phyloP scores from a whole-genome alignment of 2,888 invertebrate species.

The Ceramica pisi region DNA sequence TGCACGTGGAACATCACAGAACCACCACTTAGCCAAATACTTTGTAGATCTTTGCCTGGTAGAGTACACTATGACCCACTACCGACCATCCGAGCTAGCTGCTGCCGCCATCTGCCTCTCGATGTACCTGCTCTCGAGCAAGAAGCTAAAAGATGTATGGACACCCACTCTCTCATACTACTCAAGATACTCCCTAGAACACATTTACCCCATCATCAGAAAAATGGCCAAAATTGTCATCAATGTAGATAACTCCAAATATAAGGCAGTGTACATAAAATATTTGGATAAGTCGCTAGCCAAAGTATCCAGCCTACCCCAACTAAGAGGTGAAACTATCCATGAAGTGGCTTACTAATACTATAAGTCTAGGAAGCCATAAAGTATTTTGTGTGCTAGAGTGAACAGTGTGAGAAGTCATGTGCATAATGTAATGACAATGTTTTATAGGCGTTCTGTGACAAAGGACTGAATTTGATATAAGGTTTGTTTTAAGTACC shows the following conservation, averaged over 20 bases:
- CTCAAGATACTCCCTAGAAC: slow-evolving; percentile 93
- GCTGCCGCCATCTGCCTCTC: slow-evolving; percentile 95
- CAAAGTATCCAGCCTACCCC: slow-evolving; percentile 92
- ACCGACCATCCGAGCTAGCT: slow-evolving; percentile 96
- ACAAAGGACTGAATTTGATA: slow-evolving; percentile 77
- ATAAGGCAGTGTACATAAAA: slow-evolving; percentile 93
- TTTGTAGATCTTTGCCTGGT: slow-evolving; percentile 96
- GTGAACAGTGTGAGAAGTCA: slow-evolving; percentile 49
- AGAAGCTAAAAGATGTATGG: slow-evolving; percentile 91
- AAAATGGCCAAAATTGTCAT: slow-evolving; percentile 93
- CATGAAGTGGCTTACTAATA: slow-evolving; percentile 79
- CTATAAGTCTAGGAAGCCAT: slow-evolving; percentile 60
- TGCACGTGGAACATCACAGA: slow-evolving; percentile 90
- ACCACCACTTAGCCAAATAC: slow-evolving; percentile 97
- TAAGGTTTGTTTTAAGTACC: slow-evolving; percentile 81
- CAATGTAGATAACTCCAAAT: slow-evolving; percentile 93
- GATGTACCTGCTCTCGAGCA: slow-evolving; percentile 89
- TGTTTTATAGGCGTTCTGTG: slow-evolving; percentile 60
- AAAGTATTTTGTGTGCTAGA: slow-evolving; percentile 48
- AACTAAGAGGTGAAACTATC: slow-evolving; percentile 89
- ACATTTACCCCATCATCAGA: slow-evolving; percentile 93
- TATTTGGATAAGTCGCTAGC: slow-evolving; percentile 91
- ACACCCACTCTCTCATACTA: slow-evolving; percentile 94
- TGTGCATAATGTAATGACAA: slow-evolving; percentile 40
- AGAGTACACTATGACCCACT: slow-evolving; percentile 95